phyloP scores from a whole-genome alignment of 2,797 vertebrate genomes.

The Philypnodon macrostomus region DNA sequence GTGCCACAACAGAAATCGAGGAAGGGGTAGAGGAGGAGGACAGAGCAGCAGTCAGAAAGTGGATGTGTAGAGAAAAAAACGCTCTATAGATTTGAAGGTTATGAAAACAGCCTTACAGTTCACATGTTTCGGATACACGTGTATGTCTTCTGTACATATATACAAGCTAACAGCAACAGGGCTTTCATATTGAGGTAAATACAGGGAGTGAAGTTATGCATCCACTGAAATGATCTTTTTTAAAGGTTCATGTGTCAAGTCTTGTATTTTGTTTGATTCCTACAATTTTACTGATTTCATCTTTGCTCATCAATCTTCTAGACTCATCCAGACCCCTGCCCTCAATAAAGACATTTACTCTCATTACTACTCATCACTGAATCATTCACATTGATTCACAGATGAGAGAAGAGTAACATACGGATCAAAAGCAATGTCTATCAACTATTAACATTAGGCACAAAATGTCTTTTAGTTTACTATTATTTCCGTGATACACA shows the following conservation, averaged over 20 bases:
- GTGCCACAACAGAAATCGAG: slow-evolving; percentile 22
- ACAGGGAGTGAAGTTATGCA: neutral
- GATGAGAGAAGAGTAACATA: neutral
- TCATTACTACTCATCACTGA: too few relatives aligned
- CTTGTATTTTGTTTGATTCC: slow-evolving; percentile 4
- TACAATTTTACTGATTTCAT: neutral
- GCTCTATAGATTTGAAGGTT: slow-evolving; percentile 31
- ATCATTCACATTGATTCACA: neutral
- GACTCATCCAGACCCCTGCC: neutral
- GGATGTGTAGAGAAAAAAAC: neutral
- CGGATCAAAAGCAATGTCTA: neutral
- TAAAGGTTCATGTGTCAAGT: neutral
- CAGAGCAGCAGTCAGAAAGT: slow-evolving; percentile 16
- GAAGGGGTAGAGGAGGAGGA: neutral
- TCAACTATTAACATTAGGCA: neutral
- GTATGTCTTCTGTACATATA: slow-evolving; percentile 1
- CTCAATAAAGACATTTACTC: slow-evolving; percentile 4
- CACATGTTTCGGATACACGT: slow-evolving; percentile 35
- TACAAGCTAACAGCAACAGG: neutral
- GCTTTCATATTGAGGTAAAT: neutral
- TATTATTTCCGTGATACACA: too few relatives aligned
- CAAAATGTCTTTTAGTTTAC: too few relatives aligned
- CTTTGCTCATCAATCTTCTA: neutral
- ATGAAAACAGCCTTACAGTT: slow-evolving; percentile 39
- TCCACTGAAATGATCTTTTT: too few relatives aligned